These are phyloP conservation scores for Dufourea novaeangliae DNA, from an alignment of 1,140 invertebrate genomes.

Conservation along the genomic window DNA sequence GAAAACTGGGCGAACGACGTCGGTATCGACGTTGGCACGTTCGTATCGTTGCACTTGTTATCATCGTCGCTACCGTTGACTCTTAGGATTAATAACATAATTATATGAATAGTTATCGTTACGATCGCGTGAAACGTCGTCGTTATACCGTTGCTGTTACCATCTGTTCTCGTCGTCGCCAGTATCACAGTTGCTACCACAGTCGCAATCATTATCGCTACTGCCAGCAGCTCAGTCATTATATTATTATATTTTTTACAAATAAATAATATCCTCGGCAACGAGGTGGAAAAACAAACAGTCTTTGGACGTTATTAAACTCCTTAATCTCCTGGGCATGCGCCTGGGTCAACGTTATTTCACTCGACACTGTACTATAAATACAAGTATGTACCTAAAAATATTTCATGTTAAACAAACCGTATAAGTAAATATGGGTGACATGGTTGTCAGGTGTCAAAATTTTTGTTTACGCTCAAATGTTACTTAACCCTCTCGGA, in stretches of 20 bases:
- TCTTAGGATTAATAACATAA: constrained; percentile 16
- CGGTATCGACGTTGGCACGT: not conserved
- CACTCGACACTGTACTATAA: too few relatives aligned
- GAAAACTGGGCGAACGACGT: not conserved
- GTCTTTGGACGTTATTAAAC: too few relatives aligned
- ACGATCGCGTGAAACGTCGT: constrained; percentile 11
- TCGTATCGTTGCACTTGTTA: not conserved
- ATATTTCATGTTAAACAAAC: too few relatives aligned
- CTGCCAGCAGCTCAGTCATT: constrained; percentile 37
- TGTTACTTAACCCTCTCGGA: not conserved
- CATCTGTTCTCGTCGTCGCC: constrained; percentile 20
- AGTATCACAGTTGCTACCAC: constrained; percentile 9
- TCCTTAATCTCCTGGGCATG: too few relatives aligned
- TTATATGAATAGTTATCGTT: constrained; percentile 34
- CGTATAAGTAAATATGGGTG: too few relatives aligned
- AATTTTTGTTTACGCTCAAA: not conserved
- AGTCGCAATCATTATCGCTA: constrained; percentile 46
- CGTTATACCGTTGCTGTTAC: constrained; percentile 17
- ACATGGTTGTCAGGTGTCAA: too few relatives aligned
- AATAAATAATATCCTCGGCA: constrained; percentile 73
- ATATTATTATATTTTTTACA: constrained; percentile 81
- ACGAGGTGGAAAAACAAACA: constrained; percentile 37
- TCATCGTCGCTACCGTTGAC: constrained; percentile 12
- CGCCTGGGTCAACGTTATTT: too few relatives aligned
- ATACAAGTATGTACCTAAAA: too few relatives aligned